Evolutionary conservation across 2,888 invertebrate species (phyloP), one percentile per base, ranked within the genome.

Genomic region (Heliconius hortense): DNA sequence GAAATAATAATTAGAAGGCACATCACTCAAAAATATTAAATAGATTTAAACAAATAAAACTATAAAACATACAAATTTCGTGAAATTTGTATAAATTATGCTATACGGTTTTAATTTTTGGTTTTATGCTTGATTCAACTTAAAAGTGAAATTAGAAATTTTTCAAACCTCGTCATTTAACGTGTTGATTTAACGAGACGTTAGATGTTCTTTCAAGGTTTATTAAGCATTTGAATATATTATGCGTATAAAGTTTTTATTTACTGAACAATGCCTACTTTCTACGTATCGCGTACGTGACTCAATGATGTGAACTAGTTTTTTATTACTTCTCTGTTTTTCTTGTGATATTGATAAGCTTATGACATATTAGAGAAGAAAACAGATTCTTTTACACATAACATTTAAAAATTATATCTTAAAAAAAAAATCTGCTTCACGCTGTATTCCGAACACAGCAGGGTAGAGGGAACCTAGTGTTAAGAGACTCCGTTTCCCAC

Each of bases 261-360:
- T 68, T 67, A 68, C 60, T 68, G n/a, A 18, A 53, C 69, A 35
- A 53, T 31, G 69, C 26, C n/a, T 5, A 48, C 74, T 74, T 69
- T 69, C 69, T 74, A 56, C 35, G 4, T 48, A 11, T 48, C 15
- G 48, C 26, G 43, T 56, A n/a, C 28, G 39, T 26, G 43, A 48
- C 18, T 73, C 73, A 68, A 68, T 28, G 60, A 31, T 74, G 69
- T 62, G 69, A 74, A 74, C 69, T 70, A 28, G 63, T 64, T 69
- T 73, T 48, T 48, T 15, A 18, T 48, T 3, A 56, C 8, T 60
- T 53, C 62, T 68, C 53, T 69, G 39, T 74, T 13, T 26, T 35
- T 39, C n/a, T 53, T 31, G 31, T 48, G 28, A 31, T 31, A 31
- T 67, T 69, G 26, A 67, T 31, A 15, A 26, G 18, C 7, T 31